These are phyloP conservation scores for Pogonomyrmex barbatus DNA, from an alignment of 1,140 invertebrate species.

Conservation along the genomic window DNA sequence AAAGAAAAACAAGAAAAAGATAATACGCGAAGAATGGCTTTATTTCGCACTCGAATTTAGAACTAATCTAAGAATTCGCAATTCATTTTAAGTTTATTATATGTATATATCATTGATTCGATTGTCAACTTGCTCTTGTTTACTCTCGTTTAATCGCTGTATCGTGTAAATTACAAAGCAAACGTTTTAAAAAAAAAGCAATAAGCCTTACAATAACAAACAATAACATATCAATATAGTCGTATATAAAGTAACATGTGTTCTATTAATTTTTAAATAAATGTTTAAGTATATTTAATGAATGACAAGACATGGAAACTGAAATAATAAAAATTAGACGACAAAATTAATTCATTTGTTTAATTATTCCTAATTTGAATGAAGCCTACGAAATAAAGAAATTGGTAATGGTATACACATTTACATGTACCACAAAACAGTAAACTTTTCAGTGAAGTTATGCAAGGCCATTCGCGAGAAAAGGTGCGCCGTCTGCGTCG, in stretches of 20 bases:
- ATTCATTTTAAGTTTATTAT: background rate
- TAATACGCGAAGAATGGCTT: background rate
- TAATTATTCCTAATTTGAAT: background rate
- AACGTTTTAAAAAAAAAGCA: background rate
- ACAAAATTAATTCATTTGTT: background rate
- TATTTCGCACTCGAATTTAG: background rate
- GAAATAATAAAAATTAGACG: background rate
- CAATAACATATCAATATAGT: background rate
- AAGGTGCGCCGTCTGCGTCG: background rate
- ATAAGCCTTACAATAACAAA: background rate
- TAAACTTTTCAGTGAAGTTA: background rate
- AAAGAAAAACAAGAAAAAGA: background rate
- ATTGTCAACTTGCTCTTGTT: background rate
- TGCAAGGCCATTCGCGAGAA: conserved; percentile 7
- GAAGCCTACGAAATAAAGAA: background rate
- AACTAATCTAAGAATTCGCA: background rate
- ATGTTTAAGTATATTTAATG: background rate
- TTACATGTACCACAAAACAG: background rate
- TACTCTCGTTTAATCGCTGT: background rate
- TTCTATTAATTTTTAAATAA: background rate
- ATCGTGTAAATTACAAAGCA: background rate
- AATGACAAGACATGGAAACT: background rate
- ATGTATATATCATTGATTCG: background rate
- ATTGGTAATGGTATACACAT: background rate
- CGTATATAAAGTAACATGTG: background rate